A percentile compares a stretch with the other conserved stretches of the same genome.
Evolutionary conservation across 2,113 vertebrate genomes (phyloP).

Genomic region (Cyprinus carpio): DNA sequence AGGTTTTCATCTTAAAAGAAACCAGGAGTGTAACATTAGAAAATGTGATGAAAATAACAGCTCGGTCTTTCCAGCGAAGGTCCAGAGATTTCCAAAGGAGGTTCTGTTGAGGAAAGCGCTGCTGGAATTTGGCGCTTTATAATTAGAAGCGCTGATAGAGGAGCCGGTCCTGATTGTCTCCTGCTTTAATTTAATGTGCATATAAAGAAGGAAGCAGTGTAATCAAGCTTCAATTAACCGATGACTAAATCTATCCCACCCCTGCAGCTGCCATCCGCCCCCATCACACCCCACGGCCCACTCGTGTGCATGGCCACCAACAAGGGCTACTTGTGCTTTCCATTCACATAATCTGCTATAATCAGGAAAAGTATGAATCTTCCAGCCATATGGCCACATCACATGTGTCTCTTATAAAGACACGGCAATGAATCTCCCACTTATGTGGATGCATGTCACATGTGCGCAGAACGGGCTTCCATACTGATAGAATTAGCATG

Average conservation of each 20-base stretch:
- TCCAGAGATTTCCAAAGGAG: conserved; percentile 60
- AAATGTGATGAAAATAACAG: not conserved
- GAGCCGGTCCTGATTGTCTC: conserved; percentile 62
- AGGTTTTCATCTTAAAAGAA: not conserved
- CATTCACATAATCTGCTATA: conserved; percentile 37
- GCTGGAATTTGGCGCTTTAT: conserved; percentile 67
- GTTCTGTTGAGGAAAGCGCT: conserved; percentile 69
- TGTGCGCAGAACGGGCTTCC: conserved; percentile 62
- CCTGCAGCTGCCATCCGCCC: conserved; percentile 59
- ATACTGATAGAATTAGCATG: conserved; percentile 75
- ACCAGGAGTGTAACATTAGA: not conserved
- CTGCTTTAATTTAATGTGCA: conserved; percentile 61
- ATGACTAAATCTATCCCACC: conserved; percentile 68
- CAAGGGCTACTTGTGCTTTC: conserved; percentile 36
- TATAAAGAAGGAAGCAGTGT: conserved; percentile 63
- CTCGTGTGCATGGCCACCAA: conserved; percentile 44
- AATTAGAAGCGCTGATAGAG: conserved; percentile 56
- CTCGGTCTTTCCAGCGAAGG: not conserved
- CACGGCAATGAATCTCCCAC: conserved; percentile 67
- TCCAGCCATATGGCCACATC: conserved; percentile 65
- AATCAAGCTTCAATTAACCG: conserved; percentile 76
- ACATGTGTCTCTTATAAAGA: conserved; percentile 68
- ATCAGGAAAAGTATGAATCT: conserved; percentile 53
- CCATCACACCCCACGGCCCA: not conserved
- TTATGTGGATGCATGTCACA: conserved; percentile 71